Evolutionary conservation across 2,113 vertebrate species (phyloP).

Genomic region (Aleadryas rufinucha): DNA sequence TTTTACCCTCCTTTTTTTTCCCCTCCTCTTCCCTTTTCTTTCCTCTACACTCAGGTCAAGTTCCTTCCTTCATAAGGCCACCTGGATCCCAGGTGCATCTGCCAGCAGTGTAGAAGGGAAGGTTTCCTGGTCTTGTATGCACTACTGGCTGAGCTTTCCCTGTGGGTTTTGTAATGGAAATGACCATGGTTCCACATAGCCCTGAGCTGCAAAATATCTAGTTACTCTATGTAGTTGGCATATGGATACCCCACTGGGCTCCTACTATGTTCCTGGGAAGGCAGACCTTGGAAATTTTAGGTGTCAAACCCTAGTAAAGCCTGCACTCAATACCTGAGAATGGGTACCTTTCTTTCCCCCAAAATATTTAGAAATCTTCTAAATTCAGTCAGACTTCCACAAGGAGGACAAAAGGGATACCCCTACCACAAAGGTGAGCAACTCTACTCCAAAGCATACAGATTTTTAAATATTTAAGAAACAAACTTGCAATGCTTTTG

Average conservation of each 20-base stretch:
- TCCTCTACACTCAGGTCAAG: background rate
- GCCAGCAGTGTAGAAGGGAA: background rate
- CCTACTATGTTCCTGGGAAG: background rate
- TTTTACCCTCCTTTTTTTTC: background rate
- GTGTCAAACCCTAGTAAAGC: background rate
- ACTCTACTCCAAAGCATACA: background rate
- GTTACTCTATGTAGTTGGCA: background rate
- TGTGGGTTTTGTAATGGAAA: background rate
- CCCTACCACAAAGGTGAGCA: background rate
- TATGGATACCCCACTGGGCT: background rate
- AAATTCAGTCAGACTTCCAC: background rate
- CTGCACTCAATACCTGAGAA: background rate
- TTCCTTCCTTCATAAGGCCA: background rate
- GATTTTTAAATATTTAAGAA: background rate
- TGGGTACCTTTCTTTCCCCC: rapidly evolving
- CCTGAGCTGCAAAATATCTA: background rate
- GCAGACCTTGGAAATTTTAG: background rate
- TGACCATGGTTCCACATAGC: background rate
- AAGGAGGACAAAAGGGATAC: background rate
- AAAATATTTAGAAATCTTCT: background rate
- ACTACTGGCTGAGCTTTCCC: background rate
- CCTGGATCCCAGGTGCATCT: background rate
- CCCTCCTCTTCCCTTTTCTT: background rate
- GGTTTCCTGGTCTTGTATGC: background rate
- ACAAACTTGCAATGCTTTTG: background rate